Evolutionary conservation across 2,797 vertebrate genomes (phyloP).

Genomic region (Sebastes ruberrimus): DNA sequence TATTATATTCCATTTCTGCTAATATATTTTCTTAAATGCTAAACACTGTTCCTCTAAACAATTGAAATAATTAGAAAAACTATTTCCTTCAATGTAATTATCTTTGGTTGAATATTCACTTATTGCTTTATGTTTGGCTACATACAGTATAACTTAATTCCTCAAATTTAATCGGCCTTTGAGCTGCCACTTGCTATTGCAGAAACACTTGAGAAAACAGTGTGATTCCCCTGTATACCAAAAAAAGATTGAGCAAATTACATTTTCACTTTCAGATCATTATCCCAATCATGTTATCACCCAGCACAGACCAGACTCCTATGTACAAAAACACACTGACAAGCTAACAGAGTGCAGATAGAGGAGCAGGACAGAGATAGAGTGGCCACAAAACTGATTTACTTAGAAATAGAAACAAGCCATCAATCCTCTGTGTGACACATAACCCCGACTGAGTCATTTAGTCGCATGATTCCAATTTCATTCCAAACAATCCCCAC

Average conservation of each 20-base stretch:
- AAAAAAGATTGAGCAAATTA: background rate
- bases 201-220: background rate
- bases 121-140: background rate
- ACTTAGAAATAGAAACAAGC: constrained; percentile 33
- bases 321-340: background rate
- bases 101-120: background rate
- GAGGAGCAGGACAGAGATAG: constrained; percentile 23
- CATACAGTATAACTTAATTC: background rate
- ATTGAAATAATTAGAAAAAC: background rate
- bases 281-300: constrained; percentile 16
- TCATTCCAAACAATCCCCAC: constrained; percentile 23
- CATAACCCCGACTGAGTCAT: constrained; percentile 25
- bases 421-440: constrained; percentile 32
- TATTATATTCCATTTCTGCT: background rate
- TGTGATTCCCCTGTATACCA: background rate
- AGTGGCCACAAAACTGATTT: constrained; percentile 25
- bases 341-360: constrained; percentile 5
- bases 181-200: background rate
- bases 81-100: background rate
- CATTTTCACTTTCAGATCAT: constrained; percentile 4
- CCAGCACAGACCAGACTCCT: background rate
- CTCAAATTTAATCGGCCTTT: background rate
- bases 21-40: background rate
- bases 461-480: constrained; percentile 27
- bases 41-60: background rate